Evolutionary conservation across 2,797 vertebrate genomes (phyloP), one percentile per base, ranked within the genome.

Genomic region (Chelon labrosus): DNA sequence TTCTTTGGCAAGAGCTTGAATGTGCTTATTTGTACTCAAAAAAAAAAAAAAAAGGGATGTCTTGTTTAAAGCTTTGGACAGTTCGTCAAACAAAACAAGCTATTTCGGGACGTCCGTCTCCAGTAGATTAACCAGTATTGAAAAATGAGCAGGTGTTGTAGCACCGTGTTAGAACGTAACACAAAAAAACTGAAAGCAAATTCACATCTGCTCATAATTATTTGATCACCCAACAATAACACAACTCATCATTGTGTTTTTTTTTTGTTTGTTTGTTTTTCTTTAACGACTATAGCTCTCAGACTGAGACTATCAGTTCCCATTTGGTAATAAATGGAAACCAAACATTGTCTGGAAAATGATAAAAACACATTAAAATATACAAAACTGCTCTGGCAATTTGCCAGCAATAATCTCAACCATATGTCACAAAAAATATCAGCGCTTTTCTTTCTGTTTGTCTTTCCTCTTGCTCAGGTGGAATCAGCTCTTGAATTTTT

Each of bases 261-360:
- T 53, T 53, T 27, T 46, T 13, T 14, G 20, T 35, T 9, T 8
- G 2, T 1, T 50, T 47, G 39, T 65, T 54, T 16, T 12, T 44
- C 63, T 27, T 35, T 52, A 83, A 16, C 42, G 20, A 35, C 47
- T 54, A 59, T 16, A 63, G 13, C 20, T 61, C 17, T 51, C 22
- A 31, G 4, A 31, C 54, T n/a, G 50, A 60, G 53, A 55, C 25
- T 27, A 41, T 63, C 46, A 55, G 49, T 44, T 51, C 27, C 19
- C 37, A 62, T 72, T 73, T 22, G 19, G 46, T 38, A 20, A 63
- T 16, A 68, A 53, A 69, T 49, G 11, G n/a, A 73, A 61, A 58
- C 17, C 20, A 66, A 70, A 19, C n/a, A 54, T 25, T 38, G 17
- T 12, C 12, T 20, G 4, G 56, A 47, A 65, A 72, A 27, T 22